Percentiles rank a stretch among this genome's conserved stretches.
phyloP scores from a whole-genome alignment of 1,140 invertebrate genomes.

The Lordiphosa mommai region DNA sequence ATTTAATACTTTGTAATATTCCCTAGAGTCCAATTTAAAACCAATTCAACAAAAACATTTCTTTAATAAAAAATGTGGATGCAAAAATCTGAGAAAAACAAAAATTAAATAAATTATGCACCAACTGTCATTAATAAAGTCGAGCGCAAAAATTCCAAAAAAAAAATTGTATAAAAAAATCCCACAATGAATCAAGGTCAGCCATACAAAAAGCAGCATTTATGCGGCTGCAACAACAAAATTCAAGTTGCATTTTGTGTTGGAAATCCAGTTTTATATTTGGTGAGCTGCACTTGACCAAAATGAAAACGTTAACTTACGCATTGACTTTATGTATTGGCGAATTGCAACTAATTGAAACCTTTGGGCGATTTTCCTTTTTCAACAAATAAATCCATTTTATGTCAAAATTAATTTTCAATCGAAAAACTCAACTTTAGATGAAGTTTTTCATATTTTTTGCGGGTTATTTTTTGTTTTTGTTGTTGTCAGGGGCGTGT shows the following conservation, averaged over 20 bases:
- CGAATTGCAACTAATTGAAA: background rate
- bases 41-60: constrained; percentile 16
- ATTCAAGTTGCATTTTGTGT: constrained; percentile 69
- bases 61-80: background rate
- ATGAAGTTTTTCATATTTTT: constrained; percentile 49
- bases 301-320: background rate
- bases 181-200: constrained; percentile 74
- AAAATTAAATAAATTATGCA: constrained; percentile 75
- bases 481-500: constrained; percentile 49
- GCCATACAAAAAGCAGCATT: constrained; percentile 62
- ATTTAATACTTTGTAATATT: constrained; percentile 9
- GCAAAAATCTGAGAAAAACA: background rate
- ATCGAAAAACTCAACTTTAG: constrained; percentile 23
- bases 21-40: constrained; percentile 1
- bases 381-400: constrained; percentile 39
- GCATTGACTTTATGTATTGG: background rate
- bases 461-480: constrained; percentile 29
- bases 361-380: constrained; percentile 1
- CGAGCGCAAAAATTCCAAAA: constrained; percentile 45
- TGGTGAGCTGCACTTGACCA: constrained; percentile 64
- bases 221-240: constrained; percentile 47
- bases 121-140: constrained; percentile 76
- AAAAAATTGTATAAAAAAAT: constrained; percentile 40
- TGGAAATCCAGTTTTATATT: constrained; percentile 75
- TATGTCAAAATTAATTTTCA: constrained; percentile 54